phyloP scores from a whole-genome alignment of 2,797 vertebrate species.

The Argyrosomus regius region DNA sequence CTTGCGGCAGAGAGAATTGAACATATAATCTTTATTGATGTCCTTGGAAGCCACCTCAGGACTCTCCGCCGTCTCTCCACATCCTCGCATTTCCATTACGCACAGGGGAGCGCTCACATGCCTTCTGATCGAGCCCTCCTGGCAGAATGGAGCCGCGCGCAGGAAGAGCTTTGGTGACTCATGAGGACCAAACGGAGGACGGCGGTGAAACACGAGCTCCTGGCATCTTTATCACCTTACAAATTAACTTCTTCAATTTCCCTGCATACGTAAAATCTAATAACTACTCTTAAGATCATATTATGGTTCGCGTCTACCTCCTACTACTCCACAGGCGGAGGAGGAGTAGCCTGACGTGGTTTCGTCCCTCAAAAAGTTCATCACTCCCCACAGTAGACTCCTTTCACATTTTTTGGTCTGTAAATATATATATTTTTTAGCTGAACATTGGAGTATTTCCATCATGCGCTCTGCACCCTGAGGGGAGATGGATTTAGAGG shows the following conservation, averaged over 20 bases:
- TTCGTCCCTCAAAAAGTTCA: constrained; percentile 59
- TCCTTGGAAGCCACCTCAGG: not conserved
- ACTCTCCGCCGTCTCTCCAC: not conserved
- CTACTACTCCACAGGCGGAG: constrained; percentile 24
- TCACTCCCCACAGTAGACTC: constrained; percentile 9
- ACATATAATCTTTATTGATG: constrained; percentile 1
- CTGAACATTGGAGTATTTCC: constrained; percentile 19
- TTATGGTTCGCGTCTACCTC: constrained; percentile 22
- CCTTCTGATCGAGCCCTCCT: constrained; percentile 32
- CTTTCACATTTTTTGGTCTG: not conserved
- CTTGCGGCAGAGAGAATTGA: not conserved
- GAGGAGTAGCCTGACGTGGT: constrained; percentile 12
- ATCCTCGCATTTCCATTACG: constrained; percentile 70
- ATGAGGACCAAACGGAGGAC: constrained; percentile 23
- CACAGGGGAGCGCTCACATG: constrained; percentile 62
- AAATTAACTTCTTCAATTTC: constrained; percentile 9
- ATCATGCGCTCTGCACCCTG: constrained; percentile 61
- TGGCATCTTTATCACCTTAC: constrained; percentile 14
- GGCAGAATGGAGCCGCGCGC: constrained; percentile 57
- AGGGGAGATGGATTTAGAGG: constrained; percentile 81
- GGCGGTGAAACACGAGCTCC: constrained; percentile 37
- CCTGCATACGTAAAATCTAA: constrained; percentile 12
- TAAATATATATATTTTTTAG: not conserved
- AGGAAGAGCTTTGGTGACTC: constrained; percentile 19
- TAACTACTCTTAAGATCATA: constrained; percentile 1